Conservation (phyloP, 37 sponge, comb jelly and placozoan genomes). For the Mnemiopsis leidyi region DNA sequence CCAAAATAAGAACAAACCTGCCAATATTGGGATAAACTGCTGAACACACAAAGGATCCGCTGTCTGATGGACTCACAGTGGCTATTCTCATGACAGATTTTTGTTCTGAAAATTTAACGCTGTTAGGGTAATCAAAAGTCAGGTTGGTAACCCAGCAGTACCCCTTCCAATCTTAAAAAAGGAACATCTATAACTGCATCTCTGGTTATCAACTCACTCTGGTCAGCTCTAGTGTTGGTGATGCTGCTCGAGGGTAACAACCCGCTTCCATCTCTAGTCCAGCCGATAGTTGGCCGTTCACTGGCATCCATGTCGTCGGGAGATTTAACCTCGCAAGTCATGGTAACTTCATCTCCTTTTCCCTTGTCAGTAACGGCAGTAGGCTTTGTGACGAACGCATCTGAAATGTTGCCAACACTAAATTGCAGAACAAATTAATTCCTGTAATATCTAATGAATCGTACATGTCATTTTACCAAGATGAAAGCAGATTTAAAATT, state of each 20-base stretch:
- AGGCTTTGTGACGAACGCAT: not conserved
- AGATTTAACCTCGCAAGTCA: not conserved
- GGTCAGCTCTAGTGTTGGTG: not conserved
- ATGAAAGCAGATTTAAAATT: no score
- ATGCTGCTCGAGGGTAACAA: not conserved
- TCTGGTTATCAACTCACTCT: not conserved
- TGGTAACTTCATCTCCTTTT: not conserved
- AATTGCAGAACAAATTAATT: not conserved
- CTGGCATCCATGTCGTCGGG: not conserved
- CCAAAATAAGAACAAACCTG: not conserved
- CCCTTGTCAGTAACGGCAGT: not conserved
- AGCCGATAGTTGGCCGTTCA: not conserved
- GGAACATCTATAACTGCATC: no score
- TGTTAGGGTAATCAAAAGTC: no score
- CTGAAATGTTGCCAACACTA: not conserved
- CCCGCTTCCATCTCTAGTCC: constrained; percentile 13
- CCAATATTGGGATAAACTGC: not conserved
- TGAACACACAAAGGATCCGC: not conserved
- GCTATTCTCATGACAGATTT: not conserved
- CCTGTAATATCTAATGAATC: no score
- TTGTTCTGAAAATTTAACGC: not conserved
- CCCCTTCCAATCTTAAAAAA: no score
- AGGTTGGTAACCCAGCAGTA: no score
- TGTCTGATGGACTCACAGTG: not conserved
- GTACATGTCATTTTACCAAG: no score